Base-by-base conservation (phyloP, 2,797 vertebrate species). In the Margarornis squamiger region DNA sequence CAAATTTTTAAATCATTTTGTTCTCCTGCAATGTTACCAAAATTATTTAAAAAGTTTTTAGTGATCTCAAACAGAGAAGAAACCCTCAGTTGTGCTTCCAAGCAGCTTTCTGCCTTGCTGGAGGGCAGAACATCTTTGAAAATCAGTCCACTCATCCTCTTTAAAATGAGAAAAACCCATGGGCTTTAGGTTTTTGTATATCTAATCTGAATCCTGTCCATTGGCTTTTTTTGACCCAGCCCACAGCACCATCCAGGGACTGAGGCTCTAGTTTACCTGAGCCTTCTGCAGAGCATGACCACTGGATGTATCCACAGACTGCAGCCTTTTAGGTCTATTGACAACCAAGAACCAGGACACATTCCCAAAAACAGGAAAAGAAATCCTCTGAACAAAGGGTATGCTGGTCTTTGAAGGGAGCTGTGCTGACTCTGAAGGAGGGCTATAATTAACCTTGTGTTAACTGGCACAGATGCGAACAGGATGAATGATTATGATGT, bases 261-360 rank as follows among this genome's bases (percentile, higher is more conserved):
- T n/a, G 65, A 66, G 18, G 20, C 14, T 86, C 34, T 14, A 24
- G 32, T 57, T 65, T 52, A 52, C 32, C 39, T 46, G 49, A 77
- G 7, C 26, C 34, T 65, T 68, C 27, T 43, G 7, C n/a, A n/a
- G 15, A 41, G 12, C 14, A 23, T 0, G 0, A 41, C 22, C 0
- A 0, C 8, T 3, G 29, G 11, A 8, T 70, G 29, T 48, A 73
- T 49, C 27, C 4, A 2, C 26, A 62, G 41, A 16, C 5, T n/a
- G 17, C 8, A 86, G 22, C 18, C 34, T 52, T 45, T 43, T 32
- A 26, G 15, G 14, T 34, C 38, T 78, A n/a, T 30, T 1, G 2
- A 3, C 36, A 67, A 86, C 24, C 1, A 52, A 66, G 55, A 92
- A 27, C 1, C 21, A 58, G 17, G 4, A 4, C 22, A 59, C 8